phyloP scores from a whole-genome alignment of 2,888 invertebrate species.

The Sphecodes monilicornis region DNA sequence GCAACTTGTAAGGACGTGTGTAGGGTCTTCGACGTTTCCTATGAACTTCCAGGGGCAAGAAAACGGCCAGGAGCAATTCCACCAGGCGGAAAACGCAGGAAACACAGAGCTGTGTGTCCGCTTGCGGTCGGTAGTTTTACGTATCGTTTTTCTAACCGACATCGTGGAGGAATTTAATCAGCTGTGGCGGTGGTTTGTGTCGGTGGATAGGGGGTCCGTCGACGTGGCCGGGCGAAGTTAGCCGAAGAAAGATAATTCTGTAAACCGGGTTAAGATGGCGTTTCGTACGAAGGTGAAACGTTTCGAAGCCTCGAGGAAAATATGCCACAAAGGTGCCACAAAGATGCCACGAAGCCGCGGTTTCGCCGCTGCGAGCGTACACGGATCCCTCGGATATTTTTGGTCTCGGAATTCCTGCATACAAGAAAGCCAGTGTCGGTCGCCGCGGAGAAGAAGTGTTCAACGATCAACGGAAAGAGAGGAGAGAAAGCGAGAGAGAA shows the following conservation, averaged over 20 bases:
- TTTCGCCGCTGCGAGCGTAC: conserved; percentile 56
- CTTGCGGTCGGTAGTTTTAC: conserved; percentile 8
- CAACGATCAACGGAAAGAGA: conserved; percentile 20
- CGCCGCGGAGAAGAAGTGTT: conserved; percentile 34
- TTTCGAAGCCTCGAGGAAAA: conserved; percentile 62
- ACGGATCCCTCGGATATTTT: conserved; percentile 64
- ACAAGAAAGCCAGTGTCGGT: conserved; percentile 57
- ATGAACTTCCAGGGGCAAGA: neutral
- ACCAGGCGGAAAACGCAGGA: neutral
- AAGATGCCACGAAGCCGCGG: conserved; percentile 66
- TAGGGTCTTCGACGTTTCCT: neutral
- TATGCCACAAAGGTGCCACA: conserved; percentile 68
- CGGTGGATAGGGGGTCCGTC: conserved; percentile 23
- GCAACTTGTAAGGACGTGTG: neutral
- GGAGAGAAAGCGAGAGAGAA: neutral
- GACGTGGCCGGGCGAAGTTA: conserved; percentile 39
- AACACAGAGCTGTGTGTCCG: neutral
- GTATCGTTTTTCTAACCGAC: conserved; percentile 20
- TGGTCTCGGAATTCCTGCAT: conserved; percentile 69
- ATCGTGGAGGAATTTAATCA: conserved; percentile 54
- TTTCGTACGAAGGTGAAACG: conserved; percentile 47
- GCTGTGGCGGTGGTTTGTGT: neutral
- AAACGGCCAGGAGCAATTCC: neutral
- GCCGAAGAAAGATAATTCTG: conserved; percentile 62
- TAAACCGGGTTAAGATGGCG: conserved; percentile 52